phyloP scores from a whole-genome alignment of 1,140 invertebrate species.

The Drosophila truncata region DNA sequence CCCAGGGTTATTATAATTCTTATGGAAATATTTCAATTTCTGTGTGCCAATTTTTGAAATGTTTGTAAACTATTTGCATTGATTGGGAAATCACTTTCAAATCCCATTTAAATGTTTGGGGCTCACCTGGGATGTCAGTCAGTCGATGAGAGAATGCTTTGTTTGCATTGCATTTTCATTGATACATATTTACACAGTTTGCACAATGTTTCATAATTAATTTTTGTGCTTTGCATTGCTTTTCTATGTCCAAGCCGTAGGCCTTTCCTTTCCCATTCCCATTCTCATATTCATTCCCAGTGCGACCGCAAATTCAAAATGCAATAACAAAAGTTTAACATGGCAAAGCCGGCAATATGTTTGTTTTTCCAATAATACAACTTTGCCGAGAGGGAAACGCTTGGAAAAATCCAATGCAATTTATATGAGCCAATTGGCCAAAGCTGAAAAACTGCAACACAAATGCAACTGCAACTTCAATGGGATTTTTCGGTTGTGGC shows the following conservation, averaged over 20 bases:
- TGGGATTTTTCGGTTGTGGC: conserved; percentile 35
- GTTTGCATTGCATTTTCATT: conserved; percentile 58
- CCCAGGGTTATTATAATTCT: conserved; percentile 33
- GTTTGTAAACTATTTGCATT: conserved; percentile 49
- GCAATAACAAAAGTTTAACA: conserved; percentile 50
- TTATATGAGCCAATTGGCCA: conserved; percentile 64
- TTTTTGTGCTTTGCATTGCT: conserved; percentile 72
- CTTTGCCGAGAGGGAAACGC: conserved; percentile 42
- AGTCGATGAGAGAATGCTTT: conserved; percentile 21
- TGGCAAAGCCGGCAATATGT: conserved; percentile 30
- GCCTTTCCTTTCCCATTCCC: conserved; percentile 10
- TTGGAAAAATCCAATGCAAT: conserved; percentile 53
- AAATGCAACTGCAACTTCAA: conserved; percentile 34
- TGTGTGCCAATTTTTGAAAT: conserved; percentile 24
- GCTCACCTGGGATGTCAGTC: conserved; percentile 11
- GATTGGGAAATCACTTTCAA: conserved; percentile 50
- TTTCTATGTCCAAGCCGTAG: conserved; percentile 61
- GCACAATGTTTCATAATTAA: conserved; percentile 74
- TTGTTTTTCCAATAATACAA: conserved; percentile 74
- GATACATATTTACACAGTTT: conserved; percentile 46
- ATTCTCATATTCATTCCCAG: neutral
- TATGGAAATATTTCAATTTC: conserved; percentile 48
- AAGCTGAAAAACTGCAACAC: conserved; percentile 37
- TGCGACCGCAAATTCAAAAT: conserved; percentile 47
- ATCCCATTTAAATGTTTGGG: conserved; percentile 47